Evolutionary conservation across 2,113 vertebrate genomes (phyloP), one percentile per base, ranked within the genome.

Genomic region (Pseudorectes ferrugineus): DNA sequence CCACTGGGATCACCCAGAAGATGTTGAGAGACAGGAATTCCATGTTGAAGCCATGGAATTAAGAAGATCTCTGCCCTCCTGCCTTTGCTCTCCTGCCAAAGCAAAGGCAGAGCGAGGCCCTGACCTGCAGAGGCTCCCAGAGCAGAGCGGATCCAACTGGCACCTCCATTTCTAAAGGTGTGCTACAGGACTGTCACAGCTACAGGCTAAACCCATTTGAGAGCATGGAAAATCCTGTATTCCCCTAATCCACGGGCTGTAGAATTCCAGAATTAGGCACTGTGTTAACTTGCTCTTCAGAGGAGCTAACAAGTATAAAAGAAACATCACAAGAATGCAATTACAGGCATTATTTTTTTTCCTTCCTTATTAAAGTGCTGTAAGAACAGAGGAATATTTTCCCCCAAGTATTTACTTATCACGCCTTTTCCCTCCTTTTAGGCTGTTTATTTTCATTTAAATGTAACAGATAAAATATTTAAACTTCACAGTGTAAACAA

Each of bases 361-460:
- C 23, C 22, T 68, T 54, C 49, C 10, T 65, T 45, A 38, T 49
- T 90, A 19, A 82, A 92, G n/a, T 14, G 14, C 31, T 72, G 15
- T 38, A 77, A 92, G 65, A 72, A 65, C 57, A 91, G 55, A 85
- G 29, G 78, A 92, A 24, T 73, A 80, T 57, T 77, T 83, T 66
- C 21, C 51, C 84, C 40, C 24, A 49, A 25, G 9, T 88, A 83
- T 85, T 92, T 95, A 94, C 76, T 90, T 78, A 83, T 51, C 85
- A 55, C 8, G 7, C 46, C 67, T 84, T 95, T 43, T 36, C 38
- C 46, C 72, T 94, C 15, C 3, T 80, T 88, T 70, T 25, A 29
- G 43, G 31, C 46, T 94, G 88, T 92, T 94, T 94, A 74, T 93
- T 94, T 94, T 94, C 49, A 80, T 61, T 90, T 72, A 76, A 79